Percentiles rank a stretch among this genome's conserved stretches.
Conservation (phyloP, 2,797 vertebrate genomes). For the Hemitrygon akajei region DNA sequence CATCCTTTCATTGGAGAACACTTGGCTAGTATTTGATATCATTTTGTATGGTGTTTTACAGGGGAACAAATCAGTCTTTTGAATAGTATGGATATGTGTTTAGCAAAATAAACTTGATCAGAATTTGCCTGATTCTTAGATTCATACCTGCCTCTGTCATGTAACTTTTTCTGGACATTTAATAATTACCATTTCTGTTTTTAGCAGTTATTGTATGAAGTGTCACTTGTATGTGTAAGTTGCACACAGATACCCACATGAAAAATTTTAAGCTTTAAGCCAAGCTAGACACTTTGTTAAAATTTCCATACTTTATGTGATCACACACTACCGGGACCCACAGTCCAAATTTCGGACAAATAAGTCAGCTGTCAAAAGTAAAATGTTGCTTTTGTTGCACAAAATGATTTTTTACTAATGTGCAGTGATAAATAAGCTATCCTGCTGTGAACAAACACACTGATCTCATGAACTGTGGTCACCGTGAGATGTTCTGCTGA, state of each 20-base stretch:
- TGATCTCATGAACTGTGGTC: not conserved
- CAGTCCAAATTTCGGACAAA: not conserved
- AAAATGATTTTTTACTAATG: not conserved
- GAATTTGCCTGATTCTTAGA: not conserved
- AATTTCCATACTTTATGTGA: not conserved
- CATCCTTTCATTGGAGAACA: not conserved
- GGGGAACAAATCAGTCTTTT: not conserved
- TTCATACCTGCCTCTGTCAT: not conserved
- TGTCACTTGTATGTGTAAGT: not conserved
- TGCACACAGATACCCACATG: too few species aligned
- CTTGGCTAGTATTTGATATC: not conserved
- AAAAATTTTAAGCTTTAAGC: not conserved
- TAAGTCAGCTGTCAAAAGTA: not conserved
- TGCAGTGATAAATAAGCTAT: not conserved
- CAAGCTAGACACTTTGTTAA: not conserved
- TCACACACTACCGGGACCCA: not conserved
- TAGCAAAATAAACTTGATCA: not conserved
- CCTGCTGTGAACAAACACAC: not conserved
- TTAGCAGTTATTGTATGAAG: not conserved
- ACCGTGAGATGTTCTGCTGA: not conserved
- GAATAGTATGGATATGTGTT: not conserved
- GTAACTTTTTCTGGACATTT: not conserved
- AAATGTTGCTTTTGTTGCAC: not conserved
- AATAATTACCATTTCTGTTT: not conserved
- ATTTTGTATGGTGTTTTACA: not conserved